Conservation (phyloP, 2,797 vertebrate genomes). For the Lindbergichthys nudifrons region DNA sequence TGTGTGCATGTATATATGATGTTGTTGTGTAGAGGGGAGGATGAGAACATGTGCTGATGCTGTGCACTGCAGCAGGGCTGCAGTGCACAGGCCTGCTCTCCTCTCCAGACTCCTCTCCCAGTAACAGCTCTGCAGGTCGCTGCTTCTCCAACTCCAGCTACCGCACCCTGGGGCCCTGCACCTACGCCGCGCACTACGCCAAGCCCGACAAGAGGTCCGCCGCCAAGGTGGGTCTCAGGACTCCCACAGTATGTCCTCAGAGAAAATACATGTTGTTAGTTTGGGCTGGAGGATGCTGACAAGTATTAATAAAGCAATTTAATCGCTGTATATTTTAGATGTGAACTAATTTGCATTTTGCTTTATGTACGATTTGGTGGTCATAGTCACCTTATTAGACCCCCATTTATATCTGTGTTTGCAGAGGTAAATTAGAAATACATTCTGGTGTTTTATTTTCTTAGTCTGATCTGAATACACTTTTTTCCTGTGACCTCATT, state of each 20-base stretch:
- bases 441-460: too few relatives aligned
- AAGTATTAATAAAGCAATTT: not conserved
- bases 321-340: not conserved
- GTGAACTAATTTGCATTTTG: not conserved
- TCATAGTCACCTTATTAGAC: too few relatives aligned
- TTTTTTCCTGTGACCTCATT: too few relatives aligned
- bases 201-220: constrained; percentile 59
- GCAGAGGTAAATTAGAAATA: too few relatives aligned
- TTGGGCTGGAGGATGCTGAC: not conserved
- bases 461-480: too few relatives aligned
- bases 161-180: constrained; percentile 86
- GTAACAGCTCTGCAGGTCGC: constrained; percentile 74
- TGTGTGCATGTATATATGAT: not conserved
- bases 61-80: constrained; percentile 63
- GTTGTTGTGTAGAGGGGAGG: not conserved
- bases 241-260: too few relatives aligned
- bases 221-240: constrained; percentile 59
- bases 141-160: constrained; percentile 94
- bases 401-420: too few relatives aligned
- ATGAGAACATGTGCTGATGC: constrained; percentile 20
- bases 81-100: constrained; percentile 78
- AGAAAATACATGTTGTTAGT: too few relatives aligned
- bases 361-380: not conserved
- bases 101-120: constrained; percentile 88
- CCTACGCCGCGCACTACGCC: constrained; percentile 77